phyloP scores from a whole-genome alignment of 1,140 invertebrate genomes.

The Bombus picipes region DNA sequence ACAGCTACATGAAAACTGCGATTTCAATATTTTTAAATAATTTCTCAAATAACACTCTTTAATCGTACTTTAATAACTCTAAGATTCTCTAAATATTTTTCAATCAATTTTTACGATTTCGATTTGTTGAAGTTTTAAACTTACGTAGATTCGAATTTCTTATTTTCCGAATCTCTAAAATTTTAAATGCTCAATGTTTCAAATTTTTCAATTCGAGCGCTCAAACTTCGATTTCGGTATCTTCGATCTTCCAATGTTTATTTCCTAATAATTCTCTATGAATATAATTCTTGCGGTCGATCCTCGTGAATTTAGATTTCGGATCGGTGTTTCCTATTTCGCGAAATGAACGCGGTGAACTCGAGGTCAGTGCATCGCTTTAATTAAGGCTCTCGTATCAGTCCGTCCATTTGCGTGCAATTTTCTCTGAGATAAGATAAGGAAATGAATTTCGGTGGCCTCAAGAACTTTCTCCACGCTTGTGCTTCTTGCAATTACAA shows the following conservation, averaged over 20 bases:
- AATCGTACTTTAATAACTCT: too few species aligned
- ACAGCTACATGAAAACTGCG: too few species aligned
- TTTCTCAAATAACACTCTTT: too few species aligned
- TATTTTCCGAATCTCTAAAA: too few species aligned
- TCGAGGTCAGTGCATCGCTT: constrained; percentile 39
- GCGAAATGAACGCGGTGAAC: constrained; percentile 24
- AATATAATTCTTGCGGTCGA: not conserved
- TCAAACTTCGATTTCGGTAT: too few species aligned
- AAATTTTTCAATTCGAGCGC: too few species aligned
- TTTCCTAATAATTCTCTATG: not conserved
- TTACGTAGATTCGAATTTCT: not conserved
- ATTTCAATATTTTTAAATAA: too few species aligned
- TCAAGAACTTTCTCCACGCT: constrained; percentile 28
- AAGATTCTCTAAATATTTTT: too few species aligned
- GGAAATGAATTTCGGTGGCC: constrained; percentile 45
- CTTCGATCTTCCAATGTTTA: not conserved
- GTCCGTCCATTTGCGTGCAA: constrained; percentile 45
- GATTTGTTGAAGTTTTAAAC: too few species aligned
- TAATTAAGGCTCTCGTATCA: constrained; percentile 58
- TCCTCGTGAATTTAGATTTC: not conserved
- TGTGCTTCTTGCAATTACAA: constrained; percentile 22
- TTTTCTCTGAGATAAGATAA: constrained; percentile 52
- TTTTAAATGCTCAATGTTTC: too few species aligned
- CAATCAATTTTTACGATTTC: too few species aligned
- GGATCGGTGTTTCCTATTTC: constrained; percentile 26